phyloP scores from a whole-genome alignment of 35 echinoderm and acorn worm genomes.

The Heliocidaris tuberculata region DNA sequence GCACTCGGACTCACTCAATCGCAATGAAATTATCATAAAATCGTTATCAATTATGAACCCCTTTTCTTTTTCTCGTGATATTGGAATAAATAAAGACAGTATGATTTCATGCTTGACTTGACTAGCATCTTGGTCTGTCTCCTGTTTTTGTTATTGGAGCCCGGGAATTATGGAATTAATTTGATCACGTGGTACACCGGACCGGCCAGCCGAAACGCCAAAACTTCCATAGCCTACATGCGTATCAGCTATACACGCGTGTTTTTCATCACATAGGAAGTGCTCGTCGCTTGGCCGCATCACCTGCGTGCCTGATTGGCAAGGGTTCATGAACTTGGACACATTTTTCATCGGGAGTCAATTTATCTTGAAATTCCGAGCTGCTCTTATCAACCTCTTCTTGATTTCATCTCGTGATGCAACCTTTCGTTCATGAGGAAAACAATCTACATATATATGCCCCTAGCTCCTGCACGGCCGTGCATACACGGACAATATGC shows the following conservation, averaged over 20 bases:
- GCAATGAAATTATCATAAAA: conserved; percentile 18
- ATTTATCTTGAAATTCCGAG: conserved; percentile 11
- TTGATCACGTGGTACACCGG: not conserved
- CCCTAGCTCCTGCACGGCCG: not conserved
- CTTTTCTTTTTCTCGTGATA: not conserved
- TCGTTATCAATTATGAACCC: conserved; percentile 26
- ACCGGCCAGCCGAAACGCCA: not conserved
- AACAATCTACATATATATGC: not conserved
- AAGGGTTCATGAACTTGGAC: not conserved
- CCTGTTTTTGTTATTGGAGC: not conserved
- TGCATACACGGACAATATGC: not conserved
- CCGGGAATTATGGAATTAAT: conserved; percentile 3
- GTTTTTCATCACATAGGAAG: not conserved
- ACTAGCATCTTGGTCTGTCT: not conserved
- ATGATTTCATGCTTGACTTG: not conserved
- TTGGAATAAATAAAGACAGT: not conserved
- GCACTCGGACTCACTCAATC: not conserved
- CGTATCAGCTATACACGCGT: not conserved
- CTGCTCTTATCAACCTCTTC: not conserved
- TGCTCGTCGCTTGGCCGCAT: not conserved
- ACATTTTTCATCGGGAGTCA: conserved; percentile 8
- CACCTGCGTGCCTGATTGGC: not conserved
- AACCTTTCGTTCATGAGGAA: not conserved
- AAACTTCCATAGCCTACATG: not conserved
- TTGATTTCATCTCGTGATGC: not conserved